These are phyloP conservation scores for Chlorocebus sabaeus DNA, from an alignment of 2,113 vertebrate genomes.

Conservation along the genomic window DNA sequence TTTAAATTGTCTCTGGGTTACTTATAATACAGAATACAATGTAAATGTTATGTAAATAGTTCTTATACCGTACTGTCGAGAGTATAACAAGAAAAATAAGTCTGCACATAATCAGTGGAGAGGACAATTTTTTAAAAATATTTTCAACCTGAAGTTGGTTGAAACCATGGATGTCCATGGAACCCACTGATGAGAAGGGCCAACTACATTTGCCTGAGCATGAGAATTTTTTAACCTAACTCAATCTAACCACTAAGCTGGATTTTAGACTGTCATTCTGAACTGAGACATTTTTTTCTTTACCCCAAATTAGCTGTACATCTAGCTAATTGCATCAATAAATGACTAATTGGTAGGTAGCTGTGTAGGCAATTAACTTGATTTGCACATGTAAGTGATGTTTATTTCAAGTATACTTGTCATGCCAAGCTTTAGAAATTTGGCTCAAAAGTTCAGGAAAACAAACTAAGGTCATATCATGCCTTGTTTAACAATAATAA, in stretches of 20 bases:
- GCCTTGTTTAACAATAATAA: background rate
- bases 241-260: background rate
- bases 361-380: constrained; percentile 31
- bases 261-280: background rate
- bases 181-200: background rate
- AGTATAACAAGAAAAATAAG: background rate
- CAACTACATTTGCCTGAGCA: background rate
- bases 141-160: background rate
- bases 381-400: constrained; percentile 57
- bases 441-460: constrained; percentile 23
- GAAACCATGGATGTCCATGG: background rate
- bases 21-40: background rate
- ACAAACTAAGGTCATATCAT: background rate
- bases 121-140: background rate
- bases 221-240: background rate
- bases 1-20: background rate
- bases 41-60: background rate
- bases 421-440: constrained; percentile 29
- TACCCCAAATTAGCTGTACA: constrained; percentile 46
- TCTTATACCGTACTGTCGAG: background rate
- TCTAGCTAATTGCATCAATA: constrained; percentile 41
- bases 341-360: constrained; percentile 58
- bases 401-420: constrained; percentile 48
- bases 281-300: constrained; percentile 43
- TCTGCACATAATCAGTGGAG: background rate